phyloP scores from a whole-genome alignment of 2,888 invertebrate species.

The Parnassius smintheus region DNA sequence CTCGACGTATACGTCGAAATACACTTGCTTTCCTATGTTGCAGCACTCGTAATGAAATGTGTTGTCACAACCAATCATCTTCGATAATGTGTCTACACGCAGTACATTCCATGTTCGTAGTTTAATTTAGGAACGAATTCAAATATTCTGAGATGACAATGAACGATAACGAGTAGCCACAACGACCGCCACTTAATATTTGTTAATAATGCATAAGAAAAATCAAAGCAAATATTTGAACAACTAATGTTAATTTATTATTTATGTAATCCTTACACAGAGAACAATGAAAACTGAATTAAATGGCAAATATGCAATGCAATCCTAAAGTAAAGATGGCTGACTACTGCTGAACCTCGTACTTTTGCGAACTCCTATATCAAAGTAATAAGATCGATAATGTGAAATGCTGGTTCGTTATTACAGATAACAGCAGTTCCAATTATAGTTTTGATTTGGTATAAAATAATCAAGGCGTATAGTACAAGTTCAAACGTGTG shows the following conservation, averaged over 20 bases:
- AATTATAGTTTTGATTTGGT: conserved; percentile 8
- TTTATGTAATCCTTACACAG: conserved; percentile 4
- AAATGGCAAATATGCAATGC: conserved; percentile 3
- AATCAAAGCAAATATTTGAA: background rate
- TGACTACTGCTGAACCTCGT: background rate
- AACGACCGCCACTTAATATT: too few relatives aligned
- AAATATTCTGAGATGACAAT: too few relatives aligned
- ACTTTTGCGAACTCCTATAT: background rate
- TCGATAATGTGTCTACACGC: too few relatives aligned
- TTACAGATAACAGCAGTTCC: background rate
- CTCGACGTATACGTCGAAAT: too few relatives aligned
- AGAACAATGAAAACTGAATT: conserved; percentile 16
- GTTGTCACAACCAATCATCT: too few relatives aligned
- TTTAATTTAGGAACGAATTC: too few relatives aligned
- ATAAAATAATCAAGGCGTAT: background rate
- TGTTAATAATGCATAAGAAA: background rate
- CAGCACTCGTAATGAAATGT: too few relatives aligned
- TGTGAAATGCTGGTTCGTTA: background rate
- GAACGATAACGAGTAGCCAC: too few relatives aligned
- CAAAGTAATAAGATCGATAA: conserved; percentile 1
- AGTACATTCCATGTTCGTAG: too few relatives aligned
- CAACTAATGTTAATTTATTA: conserved; percentile 19
- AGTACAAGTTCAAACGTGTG: background rate
- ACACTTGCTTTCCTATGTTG: too few relatives aligned
- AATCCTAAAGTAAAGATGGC: conserved; percentile 10